phyloP scores from a whole-genome alignment of 2,113 vertebrate genomes.

The Brachionichthys hirsutus region DNA sequence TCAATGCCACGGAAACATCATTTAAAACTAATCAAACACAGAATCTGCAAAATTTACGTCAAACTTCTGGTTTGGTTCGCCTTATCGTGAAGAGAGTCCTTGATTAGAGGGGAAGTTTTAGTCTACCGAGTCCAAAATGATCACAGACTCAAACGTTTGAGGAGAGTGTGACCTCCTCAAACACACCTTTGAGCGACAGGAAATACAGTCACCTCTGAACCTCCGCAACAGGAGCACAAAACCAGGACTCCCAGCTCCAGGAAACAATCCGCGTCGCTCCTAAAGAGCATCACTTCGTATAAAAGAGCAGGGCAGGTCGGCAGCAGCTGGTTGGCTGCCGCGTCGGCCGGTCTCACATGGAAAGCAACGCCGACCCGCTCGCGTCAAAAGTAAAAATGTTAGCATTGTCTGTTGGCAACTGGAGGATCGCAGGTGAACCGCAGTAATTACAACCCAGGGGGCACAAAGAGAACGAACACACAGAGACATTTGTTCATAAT shows the following conservation, averaged over 20 bases:
- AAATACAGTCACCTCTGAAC: constrained; percentile 10
- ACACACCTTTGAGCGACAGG: background rate
- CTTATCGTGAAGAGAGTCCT: background rate
- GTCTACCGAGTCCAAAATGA: too few species aligned
- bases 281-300: background rate
- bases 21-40: too few species aligned
- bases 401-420: constrained; percentile 6
- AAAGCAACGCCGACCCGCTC: background rate
- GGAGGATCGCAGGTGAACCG: constrained; percentile 6
- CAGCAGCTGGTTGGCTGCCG: constrained; percentile 16
- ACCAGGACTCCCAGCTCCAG: background rate
- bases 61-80: too few species aligned
- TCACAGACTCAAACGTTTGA: too few species aligned
- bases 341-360: constrained; percentile 8
- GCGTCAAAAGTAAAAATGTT: constrained; percentile 2
- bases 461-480: constrained; percentile 38
- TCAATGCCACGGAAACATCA: too few species aligned
- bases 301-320: background rate
- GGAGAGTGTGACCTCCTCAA: background rate
- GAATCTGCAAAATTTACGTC: too few species aligned
- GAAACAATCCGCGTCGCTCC: background rate
- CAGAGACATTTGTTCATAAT: constrained; percentile 9
- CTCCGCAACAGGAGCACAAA: background rate
- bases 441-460: constrained; percentile 30
- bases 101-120: background rate